These are phyloP conservation scores for Lasioglossum pauxillum DNA, from an alignment of 2,888 invertebrate species.

Conservation along the genomic window DNA sequence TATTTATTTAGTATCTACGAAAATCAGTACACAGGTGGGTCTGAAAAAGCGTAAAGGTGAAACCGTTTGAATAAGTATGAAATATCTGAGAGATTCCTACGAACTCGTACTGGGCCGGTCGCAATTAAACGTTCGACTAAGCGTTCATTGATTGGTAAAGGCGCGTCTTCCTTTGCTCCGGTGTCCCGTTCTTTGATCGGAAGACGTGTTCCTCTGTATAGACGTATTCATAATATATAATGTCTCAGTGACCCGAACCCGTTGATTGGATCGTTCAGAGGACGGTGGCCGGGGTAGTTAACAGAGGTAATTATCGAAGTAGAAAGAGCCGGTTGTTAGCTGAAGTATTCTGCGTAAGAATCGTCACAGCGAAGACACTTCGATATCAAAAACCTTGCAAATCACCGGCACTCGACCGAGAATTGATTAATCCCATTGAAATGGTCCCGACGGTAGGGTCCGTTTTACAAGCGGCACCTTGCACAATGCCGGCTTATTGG, in stretches of 20 bases:
- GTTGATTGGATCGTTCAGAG: slow-evolving; percentile 50
- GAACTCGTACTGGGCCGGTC: not conserved
- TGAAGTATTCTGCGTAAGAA: slow-evolving; percentile 56
- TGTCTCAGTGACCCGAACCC: slow-evolving; percentile 22
- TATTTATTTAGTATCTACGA: not conserved
- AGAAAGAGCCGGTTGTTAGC: slow-evolving; percentile 45
- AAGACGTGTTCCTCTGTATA: slow-evolving; percentile 14
- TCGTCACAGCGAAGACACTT: slow-evolving; percentile 55
- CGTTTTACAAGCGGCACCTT: slow-evolving; percentile 31
- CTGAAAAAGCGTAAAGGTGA: not conserved
- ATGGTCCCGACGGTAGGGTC: slow-evolving; percentile 24
- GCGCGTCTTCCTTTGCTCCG: slow-evolving; percentile 22
- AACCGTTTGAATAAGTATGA: not conserved
- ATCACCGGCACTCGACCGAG: slow-evolving; percentile 49
- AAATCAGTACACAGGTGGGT: not conserved
- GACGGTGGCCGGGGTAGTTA: slow-evolving; percentile 43
- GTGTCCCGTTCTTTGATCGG: slow-evolving; percentile 40
- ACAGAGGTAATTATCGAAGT: slow-evolving; percentile 52
- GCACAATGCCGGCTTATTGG: slow-evolving; percentile 36
- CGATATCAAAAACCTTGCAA: slow-evolving; percentile 49
- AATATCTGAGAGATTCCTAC: not conserved
- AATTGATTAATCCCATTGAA: slow-evolving; percentile 57
- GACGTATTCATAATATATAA: slow-evolving; percentile 24
- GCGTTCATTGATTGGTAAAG: slow-evolving; percentile 34
- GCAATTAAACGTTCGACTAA: slow-evolving; percentile 47